These are phyloP conservation scores for Apoderus coryli DNA, from an alignment of 2,888 invertebrate genomes.

Conservation along the genomic window DNA sequence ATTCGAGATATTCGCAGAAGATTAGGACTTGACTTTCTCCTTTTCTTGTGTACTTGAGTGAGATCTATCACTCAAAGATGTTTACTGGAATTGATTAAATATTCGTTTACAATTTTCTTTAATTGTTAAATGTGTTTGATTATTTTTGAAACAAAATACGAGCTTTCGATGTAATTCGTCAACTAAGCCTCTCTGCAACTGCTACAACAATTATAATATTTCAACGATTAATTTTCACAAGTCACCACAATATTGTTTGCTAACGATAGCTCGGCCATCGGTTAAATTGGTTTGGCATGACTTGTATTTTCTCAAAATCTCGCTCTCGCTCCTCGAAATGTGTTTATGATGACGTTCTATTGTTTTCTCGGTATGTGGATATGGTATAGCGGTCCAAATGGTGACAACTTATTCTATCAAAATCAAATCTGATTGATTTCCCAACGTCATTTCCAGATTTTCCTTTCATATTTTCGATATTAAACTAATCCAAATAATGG, in stretches of 20 bases:
- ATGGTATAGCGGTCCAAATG: conserved; percentile 18
- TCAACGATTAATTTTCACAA: conserved; percentile 34
- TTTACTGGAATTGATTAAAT: no score
- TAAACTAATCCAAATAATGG: no score
- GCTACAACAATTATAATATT: conserved; percentile 34
- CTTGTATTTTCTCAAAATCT: conserved; percentile 30
- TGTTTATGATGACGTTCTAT: conserved; percentile 35
- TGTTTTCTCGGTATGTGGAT: conserved; percentile 28
- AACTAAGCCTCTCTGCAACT: conserved; percentile 23
- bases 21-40: no score
- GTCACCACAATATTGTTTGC: conserved; percentile 33
- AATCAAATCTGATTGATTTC: conserved; percentile 22
- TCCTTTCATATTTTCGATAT: no score
- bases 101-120: neutral
- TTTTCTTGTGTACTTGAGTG: no score
- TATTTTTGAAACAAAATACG: neutral
- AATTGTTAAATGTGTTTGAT: neutral
- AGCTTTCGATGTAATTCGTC: conserved; percentile 15
- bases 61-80: no score
- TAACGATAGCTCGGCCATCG: conserved; percentile 31
- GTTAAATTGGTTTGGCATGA: conserved; percentile 34
- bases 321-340: conserved; percentile 29
- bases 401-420: conserved; percentile 21
- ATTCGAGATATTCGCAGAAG: no score
- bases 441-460: no score